Evolutionary conservation across 2,888 invertebrate genomes (phyloP).

Genomic region (Lapara coniferarum): DNA sequence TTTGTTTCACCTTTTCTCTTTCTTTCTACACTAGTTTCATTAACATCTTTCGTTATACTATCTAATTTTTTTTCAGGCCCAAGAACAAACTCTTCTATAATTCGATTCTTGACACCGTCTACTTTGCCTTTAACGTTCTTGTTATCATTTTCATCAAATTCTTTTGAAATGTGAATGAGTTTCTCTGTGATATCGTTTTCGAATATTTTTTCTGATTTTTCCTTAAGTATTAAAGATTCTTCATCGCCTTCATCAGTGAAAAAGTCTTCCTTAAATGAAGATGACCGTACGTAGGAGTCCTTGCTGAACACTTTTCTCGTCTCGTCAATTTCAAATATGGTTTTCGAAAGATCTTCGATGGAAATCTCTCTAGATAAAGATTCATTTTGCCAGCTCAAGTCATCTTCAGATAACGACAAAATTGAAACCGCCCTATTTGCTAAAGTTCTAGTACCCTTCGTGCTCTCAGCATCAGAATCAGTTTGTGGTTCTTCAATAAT

Average conservation of each 20-base stretch:
- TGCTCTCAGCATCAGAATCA: slow-evolving; percentile 79
- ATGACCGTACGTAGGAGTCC: slow-evolving; percentile 74
- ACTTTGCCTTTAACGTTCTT: slow-evolving; percentile 61
- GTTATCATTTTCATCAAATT: slow-evolving; percentile 71
- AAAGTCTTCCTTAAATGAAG: slow-evolving; percentile 79
- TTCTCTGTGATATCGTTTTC: slow-evolving; percentile 79
- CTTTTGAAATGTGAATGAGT: slow-evolving; percentile 74
- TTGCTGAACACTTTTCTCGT: slow-evolving; percentile 78
- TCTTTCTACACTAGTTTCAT: slow-evolving; percentile 69
- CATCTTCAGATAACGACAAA: slow-evolving; percentile 86
- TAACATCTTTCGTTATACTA: slow-evolving; percentile 71
- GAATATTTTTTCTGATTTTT: slow-evolving; percentile 72
- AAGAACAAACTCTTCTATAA: slow-evolving; percentile 74
- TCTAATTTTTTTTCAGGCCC: slow-evolving; percentile 62
- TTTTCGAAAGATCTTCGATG: slow-evolving; percentile 82
- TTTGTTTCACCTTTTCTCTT: slow-evolving; percentile 60
- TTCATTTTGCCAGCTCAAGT: slow-evolving; percentile 82
- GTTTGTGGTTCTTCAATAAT: slow-evolving; percentile 80
- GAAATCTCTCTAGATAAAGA: slow-evolving; percentile 83
- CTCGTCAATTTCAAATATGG: slow-evolving; percentile 79
- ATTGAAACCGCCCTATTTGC: slow-evolving; percentile 85
- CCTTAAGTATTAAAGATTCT: slow-evolving; percentile 68
- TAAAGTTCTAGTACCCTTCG: slow-evolving; percentile 55
- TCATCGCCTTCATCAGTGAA: slow-evolving; percentile 71
- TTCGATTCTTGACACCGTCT: slow-evolving; percentile 71